phyloP scores from a whole-genome alignment of 2,797 vertebrate species.

The Phaenicophaeus curvirostris region DNA sequence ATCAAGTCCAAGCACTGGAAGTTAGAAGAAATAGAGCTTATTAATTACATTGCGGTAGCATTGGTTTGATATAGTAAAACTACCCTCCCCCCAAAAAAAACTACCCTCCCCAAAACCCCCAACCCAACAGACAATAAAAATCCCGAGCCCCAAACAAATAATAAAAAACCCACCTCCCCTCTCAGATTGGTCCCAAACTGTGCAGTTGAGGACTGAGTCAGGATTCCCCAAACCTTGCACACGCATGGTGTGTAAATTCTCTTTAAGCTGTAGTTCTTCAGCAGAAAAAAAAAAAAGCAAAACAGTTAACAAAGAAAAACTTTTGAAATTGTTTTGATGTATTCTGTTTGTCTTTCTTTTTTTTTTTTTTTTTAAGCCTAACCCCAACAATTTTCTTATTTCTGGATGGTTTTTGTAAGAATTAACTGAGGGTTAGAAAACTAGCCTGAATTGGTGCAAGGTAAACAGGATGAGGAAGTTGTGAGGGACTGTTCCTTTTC shows the following conservation, averaged over 20 bases:
- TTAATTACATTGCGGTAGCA: not conserved
- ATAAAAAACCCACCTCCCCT: no score
- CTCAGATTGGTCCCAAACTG: not conserved
- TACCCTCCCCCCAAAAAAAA: no score
- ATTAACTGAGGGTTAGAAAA: not conserved
- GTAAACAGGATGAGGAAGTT: not conserved
- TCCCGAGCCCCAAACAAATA: not conserved
- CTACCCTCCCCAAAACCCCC: no score
- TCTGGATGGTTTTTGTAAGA: not conserved
- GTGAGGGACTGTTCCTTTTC: not conserved
- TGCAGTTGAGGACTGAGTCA: not conserved
- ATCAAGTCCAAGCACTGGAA: rapidly evolving
- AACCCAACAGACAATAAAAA: no score
- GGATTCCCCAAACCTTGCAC: no score
- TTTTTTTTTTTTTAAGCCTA: not conserved
- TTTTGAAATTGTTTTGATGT: not conserved
- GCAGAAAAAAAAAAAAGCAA: no score
- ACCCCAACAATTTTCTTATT: not conserved
- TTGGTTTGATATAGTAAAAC: not conserved
- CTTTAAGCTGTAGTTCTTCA: not conserved
- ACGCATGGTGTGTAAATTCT: not conserved
- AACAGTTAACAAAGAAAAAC: not conserved
- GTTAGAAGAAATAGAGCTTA: not conserved
- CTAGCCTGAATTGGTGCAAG: not conserved
- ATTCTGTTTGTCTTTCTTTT: no score